Conservation (phyloP, 2,888 invertebrate species). For the Tanytarsus gracilentus region DNA sequence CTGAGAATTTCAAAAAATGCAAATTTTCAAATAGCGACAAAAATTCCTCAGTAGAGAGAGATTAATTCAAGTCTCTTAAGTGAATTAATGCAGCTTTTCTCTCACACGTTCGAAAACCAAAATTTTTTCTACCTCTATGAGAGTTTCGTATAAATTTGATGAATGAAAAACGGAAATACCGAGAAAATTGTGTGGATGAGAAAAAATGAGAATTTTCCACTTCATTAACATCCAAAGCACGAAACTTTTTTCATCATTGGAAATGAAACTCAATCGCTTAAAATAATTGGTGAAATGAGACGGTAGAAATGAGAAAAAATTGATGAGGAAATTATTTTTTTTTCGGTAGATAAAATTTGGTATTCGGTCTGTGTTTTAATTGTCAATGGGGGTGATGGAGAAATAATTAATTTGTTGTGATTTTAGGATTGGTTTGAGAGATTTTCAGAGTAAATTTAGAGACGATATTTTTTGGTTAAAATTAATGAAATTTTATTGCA, state of each 20-base stretch:
- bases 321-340: not conserved
- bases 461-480: not conserved
- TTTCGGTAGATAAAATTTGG: not conserved
- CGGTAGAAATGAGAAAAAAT: not conserved
- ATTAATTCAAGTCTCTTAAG: not conserved
- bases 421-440: not conserved
- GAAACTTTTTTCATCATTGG: not conserved
- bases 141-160: not conserved
- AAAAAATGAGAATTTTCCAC: not conserved
- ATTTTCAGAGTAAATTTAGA: not conserved
- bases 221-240: not conserved
- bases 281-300: conserved; percentile 2
- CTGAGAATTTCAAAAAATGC: not conserved
- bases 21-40: not conserved
- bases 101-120: not conserved
- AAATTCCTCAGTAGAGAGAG: not conserved
- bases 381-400: too few relatives aligned
- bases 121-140: not conserved
- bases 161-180: not conserved
- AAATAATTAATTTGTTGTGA: not conserved
- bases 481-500: not conserved
- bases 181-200: not conserved
- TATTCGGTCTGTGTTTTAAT: too few relatives aligned
- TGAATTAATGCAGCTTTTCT: not conserved
- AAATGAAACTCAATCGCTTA: conserved; percentile 1